phyloP scores from a whole-genome alignment of 2,113 vertebrate species.

The Gnathonemus longibarbis region DNA sequence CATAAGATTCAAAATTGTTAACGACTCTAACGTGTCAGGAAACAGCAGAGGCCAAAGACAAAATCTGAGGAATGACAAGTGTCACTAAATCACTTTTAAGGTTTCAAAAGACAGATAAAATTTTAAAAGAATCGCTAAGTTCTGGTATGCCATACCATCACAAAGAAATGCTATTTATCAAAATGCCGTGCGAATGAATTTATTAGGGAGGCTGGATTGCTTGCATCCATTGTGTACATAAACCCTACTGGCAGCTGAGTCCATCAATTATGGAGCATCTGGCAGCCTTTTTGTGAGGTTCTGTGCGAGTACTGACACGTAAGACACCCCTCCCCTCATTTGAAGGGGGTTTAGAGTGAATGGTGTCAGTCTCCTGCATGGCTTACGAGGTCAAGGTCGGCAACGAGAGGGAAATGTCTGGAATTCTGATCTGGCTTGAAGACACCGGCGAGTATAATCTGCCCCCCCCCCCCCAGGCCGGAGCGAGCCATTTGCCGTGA shows the following conservation, averaged over 20 bases:
- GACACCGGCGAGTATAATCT: conserved; percentile 43
- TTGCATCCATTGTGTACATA: neutral
- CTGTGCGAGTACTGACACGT: neutral
- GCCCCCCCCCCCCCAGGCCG: neutral
- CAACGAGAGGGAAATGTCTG: conserved; percentile 34
- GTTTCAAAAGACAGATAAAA: neutral
- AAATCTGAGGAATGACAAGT: neutral
- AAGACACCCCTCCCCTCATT: conserved; percentile 31
- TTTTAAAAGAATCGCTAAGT: neutral
- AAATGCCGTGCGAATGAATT: neutral
- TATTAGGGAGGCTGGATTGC: neutral
- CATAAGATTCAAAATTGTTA: neutral
- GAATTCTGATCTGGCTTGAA: conserved; percentile 35
- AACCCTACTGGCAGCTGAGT: neutral
- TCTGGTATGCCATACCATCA: neutral
- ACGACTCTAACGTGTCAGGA: neutral
- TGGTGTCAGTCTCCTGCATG: neutral
- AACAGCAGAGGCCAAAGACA: neutral
- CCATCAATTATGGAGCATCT: neutral
- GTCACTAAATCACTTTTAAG: neutral
- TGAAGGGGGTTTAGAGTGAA: conserved; percentile 49
- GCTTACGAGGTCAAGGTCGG: conserved; percentile 11
- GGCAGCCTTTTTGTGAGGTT: neutral
- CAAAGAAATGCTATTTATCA: neutral
- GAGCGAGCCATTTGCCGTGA: conserved; percentile 44